Percentiles rank a stretch among this genome's conserved stretches.
Conservation (phyloP, 2,888 invertebrate species). For the Oasisia sp. region DNA sequence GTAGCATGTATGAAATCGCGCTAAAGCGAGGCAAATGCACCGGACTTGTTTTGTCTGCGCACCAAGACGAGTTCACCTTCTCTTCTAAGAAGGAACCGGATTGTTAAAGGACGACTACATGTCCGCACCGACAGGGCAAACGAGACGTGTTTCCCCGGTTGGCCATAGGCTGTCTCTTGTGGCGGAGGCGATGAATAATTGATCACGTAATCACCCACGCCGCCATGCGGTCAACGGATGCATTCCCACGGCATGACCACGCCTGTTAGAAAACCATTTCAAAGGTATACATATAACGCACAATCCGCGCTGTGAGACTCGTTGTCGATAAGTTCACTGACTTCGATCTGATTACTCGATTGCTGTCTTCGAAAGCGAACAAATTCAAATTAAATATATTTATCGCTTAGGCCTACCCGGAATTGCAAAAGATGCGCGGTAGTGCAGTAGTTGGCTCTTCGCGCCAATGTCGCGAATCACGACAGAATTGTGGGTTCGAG, state of each 20-base stretch:
- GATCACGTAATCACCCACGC: conserved; percentile 10
- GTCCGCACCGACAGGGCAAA: neutral
- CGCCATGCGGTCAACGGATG: neutral
- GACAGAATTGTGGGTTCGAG: no score
- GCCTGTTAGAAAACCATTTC: neutral
- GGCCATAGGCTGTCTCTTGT: neutral
- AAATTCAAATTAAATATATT: neutral
- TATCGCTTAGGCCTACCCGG: no score
- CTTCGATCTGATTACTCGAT: neutral
- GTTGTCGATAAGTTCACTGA: conserved; percentile 6
- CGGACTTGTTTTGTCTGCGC: neutral
- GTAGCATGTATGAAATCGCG: neutral
- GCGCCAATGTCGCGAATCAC: no score
- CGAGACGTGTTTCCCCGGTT: neutral
- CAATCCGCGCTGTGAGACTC: neutral
- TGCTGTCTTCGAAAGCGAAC: neutral
- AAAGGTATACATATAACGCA: neutral
- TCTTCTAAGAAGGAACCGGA: neutral
- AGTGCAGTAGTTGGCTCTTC: no score
- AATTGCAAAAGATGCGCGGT: no score
- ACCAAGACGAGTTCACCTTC: neutral
- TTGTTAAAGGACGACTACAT: neutral
- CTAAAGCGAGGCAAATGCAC: no score
- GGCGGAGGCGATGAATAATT: neutral
- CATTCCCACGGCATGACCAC: neutral